Evolutionary conservation across 2,888 invertebrate species (phyloP).

Genomic region (Drosophila helvetica): DNA sequence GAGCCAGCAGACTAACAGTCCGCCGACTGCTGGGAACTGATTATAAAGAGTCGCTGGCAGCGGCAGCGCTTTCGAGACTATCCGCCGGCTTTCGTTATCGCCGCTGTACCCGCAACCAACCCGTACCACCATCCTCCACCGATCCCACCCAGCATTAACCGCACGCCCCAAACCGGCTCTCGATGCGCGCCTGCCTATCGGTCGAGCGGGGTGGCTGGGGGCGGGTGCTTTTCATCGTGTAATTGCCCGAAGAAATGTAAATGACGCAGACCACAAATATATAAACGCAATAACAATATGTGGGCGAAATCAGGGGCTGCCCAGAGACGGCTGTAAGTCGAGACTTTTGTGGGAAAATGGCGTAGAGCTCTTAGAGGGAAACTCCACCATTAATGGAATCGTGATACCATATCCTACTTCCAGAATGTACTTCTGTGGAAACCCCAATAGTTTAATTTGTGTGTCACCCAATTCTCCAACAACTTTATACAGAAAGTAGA

Average conservation of each 20-base stretch:
- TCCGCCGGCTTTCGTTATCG: conserved; percentile 70
- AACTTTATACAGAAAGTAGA: too few relatives aligned
- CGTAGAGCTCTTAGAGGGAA: not conserved
- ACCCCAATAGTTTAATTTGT: too few relatives aligned
- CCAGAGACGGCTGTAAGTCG: conserved; percentile 19
- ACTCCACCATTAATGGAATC: not conserved
- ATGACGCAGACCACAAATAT: conserved; percentile 35
- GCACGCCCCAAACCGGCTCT: conserved; percentile 54
- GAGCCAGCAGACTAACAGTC: conserved; percentile 48
- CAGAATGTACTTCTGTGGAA: not conserved
- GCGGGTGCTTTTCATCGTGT: conserved; percentile 41
- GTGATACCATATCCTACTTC: not conserved
- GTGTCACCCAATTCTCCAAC: too few relatives aligned
- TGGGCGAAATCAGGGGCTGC: conserved; percentile 9
- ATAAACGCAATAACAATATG: conserved; percentile 1
- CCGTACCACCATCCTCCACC: conserved; percentile 2
- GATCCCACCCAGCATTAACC: conserved; percentile 4
- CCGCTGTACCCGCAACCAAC: not conserved
- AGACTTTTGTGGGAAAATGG: conserved; percentile 4
- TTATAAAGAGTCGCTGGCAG: conserved; percentile 63
- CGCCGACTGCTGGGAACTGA: conserved; percentile 66
- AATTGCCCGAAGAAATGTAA: conserved; percentile 39
- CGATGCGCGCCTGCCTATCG: not conserved
- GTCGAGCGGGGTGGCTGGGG: too few relatives aligned
- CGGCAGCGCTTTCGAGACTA: conserved; percentile 59